Conservation (phyloP, 2,888 invertebrate genomes). For the Drosophila heteroneura region DNA sequence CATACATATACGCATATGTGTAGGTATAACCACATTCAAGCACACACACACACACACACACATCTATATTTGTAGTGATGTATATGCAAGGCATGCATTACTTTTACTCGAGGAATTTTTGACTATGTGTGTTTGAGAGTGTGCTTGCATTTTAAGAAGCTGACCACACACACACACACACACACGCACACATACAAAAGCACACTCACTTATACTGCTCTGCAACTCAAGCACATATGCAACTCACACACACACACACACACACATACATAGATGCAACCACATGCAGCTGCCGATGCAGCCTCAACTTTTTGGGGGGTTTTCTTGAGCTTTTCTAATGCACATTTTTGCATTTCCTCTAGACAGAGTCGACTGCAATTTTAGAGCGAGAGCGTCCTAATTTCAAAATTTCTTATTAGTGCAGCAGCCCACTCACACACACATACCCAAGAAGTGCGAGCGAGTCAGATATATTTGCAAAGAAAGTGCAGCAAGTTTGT, state of each 20-base stretch:
- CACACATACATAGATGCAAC: constrained; percentile 34
- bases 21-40: constrained; percentile 46
- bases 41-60: constrained; percentile 4
- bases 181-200: constrained; percentile 36
- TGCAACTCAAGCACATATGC: constrained; percentile 40
- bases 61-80: constrained; percentile 14
- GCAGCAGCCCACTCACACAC: constrained; percentile 11
- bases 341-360: constrained; percentile 77
- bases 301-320: constrained; percentile 58
- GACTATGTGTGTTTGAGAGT: constrained; percentile 34
- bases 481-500: constrained; percentile 75
- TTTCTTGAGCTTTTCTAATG: constrained; percentile 80
- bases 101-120: constrained; percentile 75
- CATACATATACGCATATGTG: neutral
- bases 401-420: constrained; percentile 77
- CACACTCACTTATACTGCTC: constrained; percentile 25
- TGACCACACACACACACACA: constrained; percentile 7
- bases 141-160: constrained; percentile 21
- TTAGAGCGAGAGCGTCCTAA: constrained; percentile 67
- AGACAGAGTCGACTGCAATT: constrained; percentile 70
- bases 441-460: constrained; percentile 20
- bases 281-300: constrained; percentile 35
- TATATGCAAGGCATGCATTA: constrained; percentile 57
- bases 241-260: constrained; percentile 29
- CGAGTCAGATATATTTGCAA: constrained; percentile 58